Conservation (phyloP, 2,888 invertebrate species). For the Anticlea derivata region DNA sequence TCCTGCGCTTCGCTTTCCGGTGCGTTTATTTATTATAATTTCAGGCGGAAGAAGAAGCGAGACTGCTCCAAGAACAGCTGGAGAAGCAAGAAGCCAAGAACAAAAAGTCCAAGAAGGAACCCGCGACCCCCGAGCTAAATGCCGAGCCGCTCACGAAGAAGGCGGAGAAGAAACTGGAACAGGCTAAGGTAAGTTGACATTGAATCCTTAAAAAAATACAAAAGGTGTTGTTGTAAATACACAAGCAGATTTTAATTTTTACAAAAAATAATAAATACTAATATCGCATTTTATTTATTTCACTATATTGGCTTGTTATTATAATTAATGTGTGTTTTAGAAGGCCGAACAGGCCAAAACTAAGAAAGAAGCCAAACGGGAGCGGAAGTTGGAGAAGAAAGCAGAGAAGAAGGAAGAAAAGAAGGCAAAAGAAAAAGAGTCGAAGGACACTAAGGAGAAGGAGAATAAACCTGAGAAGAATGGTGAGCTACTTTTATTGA, state of each 20-base stretch:
- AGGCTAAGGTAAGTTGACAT: conserved; percentile 34
- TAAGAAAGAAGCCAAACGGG: conserved; percentile 49
- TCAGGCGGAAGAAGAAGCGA: conserved; percentile 66
- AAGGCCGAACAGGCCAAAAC: conserved; percentile 38
- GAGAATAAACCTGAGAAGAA: conserved; percentile 64
- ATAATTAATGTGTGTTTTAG: conserved; percentile 7
- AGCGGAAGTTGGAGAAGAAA: conserved; percentile 45
- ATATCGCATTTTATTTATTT: too few species aligned
- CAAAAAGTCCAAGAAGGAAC: conserved; percentile 52
- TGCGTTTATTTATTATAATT: too few species aligned
- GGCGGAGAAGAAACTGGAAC: conserved; percentile 50
- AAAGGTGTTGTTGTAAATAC: too few species aligned
- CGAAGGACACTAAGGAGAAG: conserved; percentile 49
- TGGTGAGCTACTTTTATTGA: conserved; percentile 52
- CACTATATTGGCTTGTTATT: too few species aligned
- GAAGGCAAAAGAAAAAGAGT: conserved; percentile 45
- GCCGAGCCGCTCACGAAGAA: conserved; percentile 45
- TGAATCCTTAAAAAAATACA: too few species aligned
- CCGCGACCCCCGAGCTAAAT: conserved; percentile 26
- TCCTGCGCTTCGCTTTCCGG: too few species aligned
- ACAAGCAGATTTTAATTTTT: too few species aligned
- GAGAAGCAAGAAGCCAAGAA: conserved; percentile 43
- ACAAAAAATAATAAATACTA: too few species aligned
- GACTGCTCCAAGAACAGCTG: conserved; percentile 41
- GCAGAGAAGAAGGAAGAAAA: conserved; percentile 50